These are phyloP conservation scores for Uloborus diversus DNA, from an alignment of 1,140 invertebrate genomes.

Conservation along the genomic window DNA sequence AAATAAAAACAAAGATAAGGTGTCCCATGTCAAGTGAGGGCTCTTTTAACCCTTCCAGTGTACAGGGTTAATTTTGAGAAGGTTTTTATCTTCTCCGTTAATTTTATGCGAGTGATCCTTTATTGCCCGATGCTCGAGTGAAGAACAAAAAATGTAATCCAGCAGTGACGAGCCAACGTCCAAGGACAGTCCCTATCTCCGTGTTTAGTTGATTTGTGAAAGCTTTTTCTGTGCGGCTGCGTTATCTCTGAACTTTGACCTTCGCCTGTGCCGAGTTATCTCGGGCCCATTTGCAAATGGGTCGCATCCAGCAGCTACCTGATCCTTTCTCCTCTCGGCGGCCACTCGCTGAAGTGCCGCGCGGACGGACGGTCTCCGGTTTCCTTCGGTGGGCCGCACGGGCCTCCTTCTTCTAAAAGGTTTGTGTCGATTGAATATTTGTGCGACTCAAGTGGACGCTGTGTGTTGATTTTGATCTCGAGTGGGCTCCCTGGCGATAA, in stretches of 20 bases:
- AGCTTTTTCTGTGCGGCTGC: not conserved
- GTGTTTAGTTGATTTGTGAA: conserved; percentile 45
- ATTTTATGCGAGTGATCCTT: not conserved
- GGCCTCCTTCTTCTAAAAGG: not conserved
- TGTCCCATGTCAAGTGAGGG: no score
- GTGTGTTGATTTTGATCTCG: not conserved
- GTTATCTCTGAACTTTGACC: conserved; percentile 42
- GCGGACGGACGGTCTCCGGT: not conserved
- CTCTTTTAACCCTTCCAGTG: not conserved
- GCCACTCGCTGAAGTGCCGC: not conserved
- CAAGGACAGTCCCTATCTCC: conserved; percentile 34
- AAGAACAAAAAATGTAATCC: no score
- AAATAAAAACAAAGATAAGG: no score
- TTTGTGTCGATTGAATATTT: not conserved
- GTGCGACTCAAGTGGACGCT: not conserved
- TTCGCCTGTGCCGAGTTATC: no score
- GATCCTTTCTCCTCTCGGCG: conserved; percentile 5
- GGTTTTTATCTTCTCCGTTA: not conserved
- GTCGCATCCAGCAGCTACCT: not conserved
- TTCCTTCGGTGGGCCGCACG: not conserved
- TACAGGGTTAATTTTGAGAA: not conserved
- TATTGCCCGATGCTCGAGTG: not conserved
- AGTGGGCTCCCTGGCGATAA: not conserved
- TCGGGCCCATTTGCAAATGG: not conserved
- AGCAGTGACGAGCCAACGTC: conserved; percentile 19